Conservation (phyloP, 1,140 invertebrate genomes). For the Leptestheria dahalacensis region DNA sequence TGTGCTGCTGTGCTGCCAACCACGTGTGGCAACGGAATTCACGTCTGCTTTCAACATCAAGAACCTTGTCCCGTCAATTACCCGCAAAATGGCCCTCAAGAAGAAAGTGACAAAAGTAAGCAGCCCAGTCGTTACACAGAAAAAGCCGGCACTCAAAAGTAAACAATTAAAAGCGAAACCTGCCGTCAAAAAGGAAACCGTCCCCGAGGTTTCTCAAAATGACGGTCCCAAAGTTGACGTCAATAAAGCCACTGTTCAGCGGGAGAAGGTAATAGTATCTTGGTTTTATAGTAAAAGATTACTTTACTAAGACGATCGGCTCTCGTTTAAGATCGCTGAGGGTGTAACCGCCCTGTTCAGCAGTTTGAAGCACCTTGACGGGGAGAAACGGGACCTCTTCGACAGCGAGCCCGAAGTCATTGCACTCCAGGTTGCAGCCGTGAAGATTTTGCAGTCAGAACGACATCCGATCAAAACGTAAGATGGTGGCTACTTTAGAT, state of each 20-base stretch:
- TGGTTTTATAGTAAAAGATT: no score
- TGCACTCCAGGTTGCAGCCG: not conserved
- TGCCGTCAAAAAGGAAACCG: not conserved
- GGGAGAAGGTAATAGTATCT: not conserved
- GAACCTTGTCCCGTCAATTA: not conserved
- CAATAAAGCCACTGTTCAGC: not conserved
- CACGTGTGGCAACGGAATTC: not conserved
- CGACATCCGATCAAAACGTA: not conserved
- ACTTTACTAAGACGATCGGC: no score
- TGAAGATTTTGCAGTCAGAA: not conserved
- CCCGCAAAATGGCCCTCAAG: not conserved
- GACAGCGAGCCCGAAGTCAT: not conserved
- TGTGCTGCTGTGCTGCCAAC: not conserved
- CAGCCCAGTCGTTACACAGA: not conserved
- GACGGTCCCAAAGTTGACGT: not conserved
- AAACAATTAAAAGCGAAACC: not conserved
- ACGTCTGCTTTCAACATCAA: not conserved
- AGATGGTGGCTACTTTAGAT: no score
- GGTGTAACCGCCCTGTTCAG: not conserved
- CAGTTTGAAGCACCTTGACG: not conserved
- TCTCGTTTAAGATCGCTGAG: not conserved
- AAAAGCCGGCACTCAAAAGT: not conserved
- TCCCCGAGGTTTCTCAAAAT: not conserved
- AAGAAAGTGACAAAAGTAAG: not conserved
- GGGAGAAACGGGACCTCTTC: not conserved